Conservation (phyloP, 2,888 invertebrate species). For the Apotomis turbidana region DNA sequence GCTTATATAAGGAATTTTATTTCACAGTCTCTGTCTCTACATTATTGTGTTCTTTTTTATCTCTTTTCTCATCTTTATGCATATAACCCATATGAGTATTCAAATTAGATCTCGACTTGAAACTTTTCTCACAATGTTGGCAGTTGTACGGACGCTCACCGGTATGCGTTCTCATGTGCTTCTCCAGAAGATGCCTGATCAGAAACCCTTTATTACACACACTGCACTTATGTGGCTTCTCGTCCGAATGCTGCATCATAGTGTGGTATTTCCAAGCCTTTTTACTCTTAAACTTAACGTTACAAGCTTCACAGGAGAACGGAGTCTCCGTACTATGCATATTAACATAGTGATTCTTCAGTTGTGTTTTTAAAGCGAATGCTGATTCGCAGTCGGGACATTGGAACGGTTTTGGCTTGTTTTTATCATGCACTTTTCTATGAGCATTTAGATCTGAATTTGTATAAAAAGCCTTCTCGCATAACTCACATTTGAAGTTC, state of each 20-base stretch:
- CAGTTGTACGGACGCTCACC: slow-evolving; percentile 1
- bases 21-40: too few relatives aligned
- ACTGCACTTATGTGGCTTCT: slow-evolving; percentile 18
- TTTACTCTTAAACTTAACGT: slow-evolving; percentile 16
- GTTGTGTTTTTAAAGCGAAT: slow-evolving; percentile 13
- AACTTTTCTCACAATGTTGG: slow-evolving; percentile 6
- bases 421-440: slow-evolving; percentile 12
- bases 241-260: slow-evolving; percentile 16
- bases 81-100: slow-evolving; percentile 16
- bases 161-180: slow-evolving; percentile 16
- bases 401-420: slow-evolving; percentile 20
- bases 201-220: slow-evolving; percentile 9
- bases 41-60: neutral
- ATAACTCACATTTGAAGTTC: slow-evolving; percentile 12
- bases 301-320: slow-evolving; percentile 8
- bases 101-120: slow-evolving; percentile 23
- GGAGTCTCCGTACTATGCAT: slow-evolving; percentile 21
- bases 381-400: slow-evolving; percentile 16
- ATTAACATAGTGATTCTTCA: slow-evolving; percentile 11
- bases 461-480: slow-evolving; percentile 21
- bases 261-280: slow-evolving; percentile 24
- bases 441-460: slow-evolving; percentile 12
- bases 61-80: slow-evolving; percentile 8
- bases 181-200: slow-evolving; percentile 10
- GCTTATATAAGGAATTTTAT: too few relatives aligned